A percentile compares a stretch with the other conserved stretches of the same genome.
phyloP scores from a whole-genome alignment of 2,797 vertebrate genomes.

The Salarias fasciatus region DNA sequence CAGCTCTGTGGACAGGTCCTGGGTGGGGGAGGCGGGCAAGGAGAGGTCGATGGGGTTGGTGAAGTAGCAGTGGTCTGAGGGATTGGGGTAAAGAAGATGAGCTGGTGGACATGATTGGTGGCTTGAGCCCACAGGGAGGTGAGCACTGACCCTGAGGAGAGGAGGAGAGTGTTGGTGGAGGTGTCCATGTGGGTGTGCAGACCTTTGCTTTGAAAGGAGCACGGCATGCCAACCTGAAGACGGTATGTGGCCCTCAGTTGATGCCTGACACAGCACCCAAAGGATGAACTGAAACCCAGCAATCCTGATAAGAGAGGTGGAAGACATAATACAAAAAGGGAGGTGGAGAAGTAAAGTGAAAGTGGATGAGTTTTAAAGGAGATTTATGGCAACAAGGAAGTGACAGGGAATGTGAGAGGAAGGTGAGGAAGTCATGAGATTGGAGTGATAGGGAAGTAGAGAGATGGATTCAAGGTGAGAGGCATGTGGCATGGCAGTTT shows the following conservation, averaged over 20 bases:
- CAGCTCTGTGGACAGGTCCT: slow-evolving; percentile 52
- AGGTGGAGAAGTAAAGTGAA: not conserved
- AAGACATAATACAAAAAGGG: not conserved
- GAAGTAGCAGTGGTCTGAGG: slow-evolving; percentile 45
- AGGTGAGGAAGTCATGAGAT: slow-evolving; percentile 15
- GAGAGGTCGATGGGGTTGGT: slow-evolving; percentile 37
- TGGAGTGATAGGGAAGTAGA: not conserved
- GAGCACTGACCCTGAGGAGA: slow-evolving; percentile 47
- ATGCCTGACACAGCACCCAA: slow-evolving; percentile 24
- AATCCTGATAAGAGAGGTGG: not conserved
- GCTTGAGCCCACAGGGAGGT: slow-evolving; percentile 36
- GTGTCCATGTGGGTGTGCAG: slow-evolving; percentile 35
- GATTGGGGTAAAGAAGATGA: slow-evolving; percentile 43
- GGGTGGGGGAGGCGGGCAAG: slow-evolving; percentile 37
- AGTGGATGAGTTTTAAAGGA: slow-evolving; percentile 14
- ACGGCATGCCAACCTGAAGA: slow-evolving; percentile 28
- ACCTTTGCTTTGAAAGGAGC: slow-evolving; percentile 17
- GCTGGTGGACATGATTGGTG: slow-evolving; percentile 56
- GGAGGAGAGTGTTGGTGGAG: slow-evolving; percentile 26
- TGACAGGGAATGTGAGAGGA: not conserved
- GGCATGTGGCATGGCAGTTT: too few relatives aligned
- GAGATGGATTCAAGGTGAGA: slow-evolving; percentile 13
- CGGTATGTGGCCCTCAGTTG: slow-evolving; percentile 23
- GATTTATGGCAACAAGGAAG: not conserved
- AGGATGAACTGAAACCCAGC: slow-evolving; percentile 17